Percentiles rank a stretch among this genome's conserved stretches.
phyloP scores from a whole-genome alignment of 2,113 vertebrate species.

The Varanus salvator region DNA sequence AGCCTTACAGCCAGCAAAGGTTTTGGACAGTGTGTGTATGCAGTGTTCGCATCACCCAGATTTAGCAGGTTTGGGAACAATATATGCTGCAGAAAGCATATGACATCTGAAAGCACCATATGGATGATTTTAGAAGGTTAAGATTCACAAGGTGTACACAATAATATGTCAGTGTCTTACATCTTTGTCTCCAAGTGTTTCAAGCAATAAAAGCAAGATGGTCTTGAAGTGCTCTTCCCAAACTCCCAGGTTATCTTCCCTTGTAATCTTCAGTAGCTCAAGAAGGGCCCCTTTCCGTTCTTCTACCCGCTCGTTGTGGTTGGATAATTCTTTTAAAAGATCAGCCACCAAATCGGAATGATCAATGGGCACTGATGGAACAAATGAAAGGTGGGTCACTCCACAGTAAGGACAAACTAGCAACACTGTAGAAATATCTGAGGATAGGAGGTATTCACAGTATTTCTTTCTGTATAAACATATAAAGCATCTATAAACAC shows the following conservation, averaged over 20 bases:
- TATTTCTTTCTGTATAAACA: slow-evolving; percentile 14
- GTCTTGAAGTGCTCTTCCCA: slow-evolving; percentile 99
- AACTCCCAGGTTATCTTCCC: slow-evolving; percentile 93
- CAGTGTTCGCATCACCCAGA: too few relatives aligned
- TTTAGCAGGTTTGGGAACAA: not conserved
- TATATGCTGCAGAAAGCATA: not conserved
- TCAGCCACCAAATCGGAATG: slow-evolving; percentile 96
- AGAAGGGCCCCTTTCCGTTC: slow-evolving; percentile 93
- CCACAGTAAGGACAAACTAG: not conserved
- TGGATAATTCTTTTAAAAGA: slow-evolving; percentile 96
- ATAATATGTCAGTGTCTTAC: slow-evolving; percentile 76
- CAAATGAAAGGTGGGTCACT: slow-evolving; percentile 53
- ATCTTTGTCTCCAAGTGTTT: slow-evolving; percentile 97
- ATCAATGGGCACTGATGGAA: slow-evolving; percentile 83
- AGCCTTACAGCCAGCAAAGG: not conserved
- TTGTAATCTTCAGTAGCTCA: slow-evolving; percentile 94
- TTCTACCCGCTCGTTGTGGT: slow-evolving; percentile 95
- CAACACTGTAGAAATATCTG: not conserved
- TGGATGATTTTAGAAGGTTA: not conserved
- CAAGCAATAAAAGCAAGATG: slow-evolving; percentile 93
- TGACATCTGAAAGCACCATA: not conserved
- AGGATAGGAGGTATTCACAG: not conserved
- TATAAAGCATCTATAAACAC: not conserved
- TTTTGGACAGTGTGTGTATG: not conserved
- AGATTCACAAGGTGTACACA: not conserved